Base-by-base conservation (phyloP, 2,113 vertebrate species). In the Apodemus sylvaticus region DNA sequence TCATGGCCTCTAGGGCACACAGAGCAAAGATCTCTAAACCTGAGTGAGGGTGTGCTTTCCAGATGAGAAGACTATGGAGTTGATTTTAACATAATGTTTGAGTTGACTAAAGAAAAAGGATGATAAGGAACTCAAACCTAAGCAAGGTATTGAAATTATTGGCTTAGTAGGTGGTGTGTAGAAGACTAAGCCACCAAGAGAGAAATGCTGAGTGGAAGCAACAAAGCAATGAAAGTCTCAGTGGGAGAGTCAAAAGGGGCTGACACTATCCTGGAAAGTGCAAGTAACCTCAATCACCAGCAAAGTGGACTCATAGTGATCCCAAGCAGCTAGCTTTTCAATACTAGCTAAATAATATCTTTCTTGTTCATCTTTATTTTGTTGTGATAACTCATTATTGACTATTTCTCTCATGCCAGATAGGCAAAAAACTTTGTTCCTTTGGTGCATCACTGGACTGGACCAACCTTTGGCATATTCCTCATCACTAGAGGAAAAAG, bases 181-280 rank as follows among this genome's bases (percentile, higher is more conserved):
- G 1, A 90, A 71, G 13, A 66, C 34, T 45, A 45, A 96, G 45
- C 14, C 17, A 7, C 12, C 36, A 16, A 53, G 12, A 93, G 6
- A 79, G 20, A 22, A 86, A 60, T 16, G 11, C 48, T 91, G 79
- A 85, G 1, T 10, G 39, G 11, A 51, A 86, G 36, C 8, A 81
- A 81, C 19, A 70, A 74, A 58, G 7, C 4, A 5, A 87, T 42
- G 78, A 73, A 51, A 20, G 20, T 3, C 4, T 36, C 60, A 31
- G 3, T 19, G 16, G 16, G 10, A 34, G 70, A n/a, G 29, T 26
- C n/a, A 77, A 45, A 71, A 77, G 86, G 2, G 36, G 24, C n/a
- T 22, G 92, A 85, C 17, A 90, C 86, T 90, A 58, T 48, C 45
- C 58, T 86, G 24, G 82, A 93, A 94, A 31, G 45, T 66, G 26